Percentiles rank a stretch among this genome's conserved stretches.
phyloP scores from a whole-genome alignment of 2,888 invertebrate genomes.

The Nebria salina region DNA sequence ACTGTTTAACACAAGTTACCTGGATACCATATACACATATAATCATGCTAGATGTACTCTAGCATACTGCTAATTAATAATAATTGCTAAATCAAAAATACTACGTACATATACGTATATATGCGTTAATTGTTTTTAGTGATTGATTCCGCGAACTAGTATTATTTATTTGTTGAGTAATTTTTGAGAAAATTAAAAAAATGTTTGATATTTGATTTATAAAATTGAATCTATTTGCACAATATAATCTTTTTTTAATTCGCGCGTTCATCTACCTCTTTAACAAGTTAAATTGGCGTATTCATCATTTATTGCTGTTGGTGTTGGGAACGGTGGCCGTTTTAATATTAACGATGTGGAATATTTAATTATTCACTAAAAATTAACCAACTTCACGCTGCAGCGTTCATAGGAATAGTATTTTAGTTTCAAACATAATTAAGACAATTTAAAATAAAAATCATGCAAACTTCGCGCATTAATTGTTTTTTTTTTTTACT shows the following conservation, averaged over 20 bases:
- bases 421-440: not conserved
- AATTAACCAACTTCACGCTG: conserved; percentile 16
- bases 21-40: no score
- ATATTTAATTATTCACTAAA: conserved; percentile 2
- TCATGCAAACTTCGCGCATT: not conserved
- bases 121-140: no score
- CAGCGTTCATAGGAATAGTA: not conserved
- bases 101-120: no score
- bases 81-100: no score
- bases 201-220: no score
- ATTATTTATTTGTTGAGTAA: no score
- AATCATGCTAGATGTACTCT: no score
- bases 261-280: not conserved
- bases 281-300: conserved; percentile 29
- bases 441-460: not conserved
- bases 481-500: not conserved
- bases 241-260: not conserved
- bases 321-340: not conserved
- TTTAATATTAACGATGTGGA: not conserved
- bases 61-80: no score
- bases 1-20: no score
- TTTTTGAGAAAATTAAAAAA: no score
- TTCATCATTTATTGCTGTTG: conserved; percentile 8
- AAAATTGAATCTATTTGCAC: not conserved
- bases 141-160: no score